These are phyloP conservation scores for Tragopan temminckii DNA, from an alignment of 2,797 vertebrate genomes.

Conservation along the genomic window DNA sequence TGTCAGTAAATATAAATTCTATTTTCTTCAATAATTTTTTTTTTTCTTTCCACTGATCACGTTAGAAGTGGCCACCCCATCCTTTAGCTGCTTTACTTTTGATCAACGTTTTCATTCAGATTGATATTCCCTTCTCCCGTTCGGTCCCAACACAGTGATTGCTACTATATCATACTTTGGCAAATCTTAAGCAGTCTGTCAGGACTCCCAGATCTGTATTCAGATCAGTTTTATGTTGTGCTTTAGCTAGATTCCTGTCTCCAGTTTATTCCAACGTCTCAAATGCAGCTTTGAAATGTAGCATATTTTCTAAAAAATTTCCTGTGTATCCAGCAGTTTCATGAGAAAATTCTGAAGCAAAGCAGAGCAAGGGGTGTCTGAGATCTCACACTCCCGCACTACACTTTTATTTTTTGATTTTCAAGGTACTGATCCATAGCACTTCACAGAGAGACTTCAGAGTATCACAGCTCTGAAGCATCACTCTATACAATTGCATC, in stretches of 20 bases:
- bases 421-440: not conserved
- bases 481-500: not conserved
- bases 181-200: not conserved
- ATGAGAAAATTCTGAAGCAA: not conserved
- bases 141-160: rapidly evolving
- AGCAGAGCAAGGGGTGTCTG: not conserved
- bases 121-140: not conserved
- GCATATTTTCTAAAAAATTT: not conserved
- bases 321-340: not conserved
- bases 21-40: not conserved
- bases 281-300: not conserved
- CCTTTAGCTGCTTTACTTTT: not conserved
- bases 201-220: too few species aligned
- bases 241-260: not conserved
- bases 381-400: not conserved
- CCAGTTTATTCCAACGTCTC: not conserved
- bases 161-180: rapidly evolving
- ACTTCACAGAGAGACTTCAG: not conserved
- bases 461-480: not conserved
- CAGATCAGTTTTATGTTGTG: not conserved
- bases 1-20: not conserved
- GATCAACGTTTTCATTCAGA: not conserved
- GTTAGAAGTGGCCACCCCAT: not conserved
- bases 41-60: not conserved
- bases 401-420: not conserved